Evolutionary conservation across 2,888 invertebrate genomes (phyloP), one percentile per base, ranked within the genome.

Genomic region (Xestoiulus laeticollis): DNA sequence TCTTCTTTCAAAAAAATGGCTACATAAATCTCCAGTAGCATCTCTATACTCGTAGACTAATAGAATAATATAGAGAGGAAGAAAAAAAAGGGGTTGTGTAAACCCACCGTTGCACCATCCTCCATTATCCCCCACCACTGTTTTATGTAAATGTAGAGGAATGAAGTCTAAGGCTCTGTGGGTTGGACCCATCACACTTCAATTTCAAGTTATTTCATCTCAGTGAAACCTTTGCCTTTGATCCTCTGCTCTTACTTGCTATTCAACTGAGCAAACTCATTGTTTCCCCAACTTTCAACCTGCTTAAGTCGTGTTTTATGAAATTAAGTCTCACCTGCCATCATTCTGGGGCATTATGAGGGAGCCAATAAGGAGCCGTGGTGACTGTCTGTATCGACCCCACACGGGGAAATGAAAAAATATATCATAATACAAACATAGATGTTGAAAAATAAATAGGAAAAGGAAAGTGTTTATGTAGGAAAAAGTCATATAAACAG

Each of bases 101-200:
- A 38, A 38, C 38, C 38, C 38, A 38, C 38, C 38, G n/a, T n/a
- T n/a, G n/a, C n/a, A n/a, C n/a, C n/a, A 38, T 38, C 6, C 38
- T 38, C 38, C 8, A 38, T 38, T 38, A 38, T 38, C 38, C 38
- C 38, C 59, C 59, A 68, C 38, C 1, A 38, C 59, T 22, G 59
- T 68, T 26, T 68, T 68, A 68, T 68, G 59, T 68, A 68, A 68
- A 68, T 68, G 59, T 22, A 10, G 10, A 22, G 1, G 59, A 68
- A 68, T 68, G 59, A 68, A 22, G 59, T 68, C 59, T 68, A 6
- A 53, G 53, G n/a, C 53, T 53, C 53, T 19, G 53, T 53, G 53
- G 53, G 53, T 53, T 68, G 59, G 59, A 68, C 59, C 59, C 59
- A 68, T 68, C 59, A 68, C 59, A 68, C 59, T 68, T 68, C 59